Evolutionary conservation across 2,797 vertebrate species (phyloP).

Genomic region (Echiichthys vipera): DNA sequence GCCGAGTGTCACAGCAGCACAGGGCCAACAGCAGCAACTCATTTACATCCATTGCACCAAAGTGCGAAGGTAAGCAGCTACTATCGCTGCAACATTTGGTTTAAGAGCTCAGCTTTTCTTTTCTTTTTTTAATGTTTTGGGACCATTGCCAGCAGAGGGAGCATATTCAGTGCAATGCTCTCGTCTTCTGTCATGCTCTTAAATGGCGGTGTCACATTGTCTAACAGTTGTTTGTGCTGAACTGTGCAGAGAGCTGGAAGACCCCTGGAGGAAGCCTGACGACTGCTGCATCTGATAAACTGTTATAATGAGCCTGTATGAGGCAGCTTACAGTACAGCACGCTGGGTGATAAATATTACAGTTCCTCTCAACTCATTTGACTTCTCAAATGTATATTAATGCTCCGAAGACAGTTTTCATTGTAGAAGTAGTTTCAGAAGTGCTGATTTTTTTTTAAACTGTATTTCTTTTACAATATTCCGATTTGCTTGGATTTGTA

Average conservation of each 20-base stretch:
- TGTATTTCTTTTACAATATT: background rate
- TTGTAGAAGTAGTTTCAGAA: background rate
- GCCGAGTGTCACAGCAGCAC: conserved; percentile 55
- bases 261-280: conserved; percentile 56
- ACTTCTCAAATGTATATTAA: conserved; percentile 9
- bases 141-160: conserved; percentile 48
- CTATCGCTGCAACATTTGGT: conserved; percentile 53
- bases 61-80: conserved; percentile 75
- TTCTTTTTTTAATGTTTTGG: conserved; percentile 21
- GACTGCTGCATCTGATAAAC: conserved; percentile 56
- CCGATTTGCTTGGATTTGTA: background rate
- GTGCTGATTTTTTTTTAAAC: background rate
- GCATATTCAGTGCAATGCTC: conserved; percentile 18
- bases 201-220: conserved; percentile 60
- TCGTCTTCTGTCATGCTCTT: conserved; percentile 42
- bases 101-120: conserved; percentile 42
- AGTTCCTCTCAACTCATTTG: background rate
- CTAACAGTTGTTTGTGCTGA: conserved; percentile 57
- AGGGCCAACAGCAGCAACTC: conserved; percentile 59
- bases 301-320: conserved; percentile 55
- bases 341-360: conserved; percentile 24
- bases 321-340: conserved; percentile 35
- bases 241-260: conserved; percentile 37
- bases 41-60: conserved; percentile 74
- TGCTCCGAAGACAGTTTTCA: background rate